phyloP scores from a whole-genome alignment of 92 coral and sea anemone genomes.

The Metridium senile region DNA sequence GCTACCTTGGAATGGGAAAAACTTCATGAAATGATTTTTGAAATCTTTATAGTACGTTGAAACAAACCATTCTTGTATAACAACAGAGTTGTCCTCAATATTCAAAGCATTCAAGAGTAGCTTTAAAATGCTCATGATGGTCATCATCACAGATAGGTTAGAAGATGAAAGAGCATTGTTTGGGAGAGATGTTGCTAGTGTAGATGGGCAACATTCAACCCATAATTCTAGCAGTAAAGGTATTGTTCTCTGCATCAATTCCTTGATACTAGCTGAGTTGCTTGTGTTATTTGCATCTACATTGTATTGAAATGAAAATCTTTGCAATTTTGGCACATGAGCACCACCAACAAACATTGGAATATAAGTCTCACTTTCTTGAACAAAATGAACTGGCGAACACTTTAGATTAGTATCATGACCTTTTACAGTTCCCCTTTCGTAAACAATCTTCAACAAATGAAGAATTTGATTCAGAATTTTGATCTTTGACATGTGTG shows the following conservation, averaged over 20 bases:
- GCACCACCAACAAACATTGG: constrained; percentile 45
- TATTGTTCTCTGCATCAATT: constrained; percentile 61
- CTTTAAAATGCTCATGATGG: constrained; percentile 65
- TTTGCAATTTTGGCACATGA: constrained; percentile 27
- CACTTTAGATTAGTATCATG: background rate
- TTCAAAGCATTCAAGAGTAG: constrained; percentile 55
- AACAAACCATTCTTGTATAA: constrained; percentile 19
- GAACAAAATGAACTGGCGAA: constrained; percentile 31
- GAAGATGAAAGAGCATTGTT: constrained; percentile 47
- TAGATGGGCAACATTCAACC: constrained; percentile 89
- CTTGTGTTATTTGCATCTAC: too few species aligned
- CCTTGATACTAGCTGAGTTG: constrained; percentile 17
- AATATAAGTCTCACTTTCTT: constrained; percentile 26
- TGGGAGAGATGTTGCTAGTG: constrained; percentile 72
- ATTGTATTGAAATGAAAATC: constrained; percentile 20
- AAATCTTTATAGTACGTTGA: constrained; percentile 58
- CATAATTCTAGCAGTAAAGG: constrained; percentile 90
- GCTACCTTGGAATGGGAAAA: constrained; percentile 70
- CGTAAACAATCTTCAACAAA: constrained; percentile 51
- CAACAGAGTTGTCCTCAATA: constrained; percentile 7
- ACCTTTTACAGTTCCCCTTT: background rate
- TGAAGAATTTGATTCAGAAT: constrained; percentile 68
- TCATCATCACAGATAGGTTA: constrained; percentile 53
- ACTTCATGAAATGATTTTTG: constrained; percentile 67
- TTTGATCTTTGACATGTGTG: constrained; percentile 75